Conservation (phyloP, 2,797 vertebrate species). For the Lagodon rhomboides region DNA sequence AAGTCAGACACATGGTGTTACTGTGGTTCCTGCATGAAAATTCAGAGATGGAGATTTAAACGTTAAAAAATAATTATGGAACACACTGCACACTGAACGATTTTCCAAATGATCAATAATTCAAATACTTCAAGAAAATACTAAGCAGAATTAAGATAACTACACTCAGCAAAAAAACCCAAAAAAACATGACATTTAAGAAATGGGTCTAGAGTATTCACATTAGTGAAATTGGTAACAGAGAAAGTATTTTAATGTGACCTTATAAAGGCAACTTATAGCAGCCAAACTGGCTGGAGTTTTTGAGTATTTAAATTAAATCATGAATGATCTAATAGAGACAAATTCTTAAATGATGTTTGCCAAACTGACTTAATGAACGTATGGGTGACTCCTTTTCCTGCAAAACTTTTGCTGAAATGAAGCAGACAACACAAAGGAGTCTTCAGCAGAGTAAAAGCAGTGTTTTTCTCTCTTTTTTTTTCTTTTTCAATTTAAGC, state of each 20-base stretch:
- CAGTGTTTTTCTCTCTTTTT: constrained; percentile 40
- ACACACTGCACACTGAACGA: not conserved
- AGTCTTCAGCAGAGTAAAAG: constrained; percentile 39
- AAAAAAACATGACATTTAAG: not conserved
- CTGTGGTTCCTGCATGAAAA: not conserved
- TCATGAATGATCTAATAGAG: constrained; percentile 45
- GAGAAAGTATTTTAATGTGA: constrained; percentile 41
- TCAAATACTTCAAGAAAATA: not conserved
- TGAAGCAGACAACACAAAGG: constrained; percentile 47
- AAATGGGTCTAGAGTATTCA: constrained; percentile 2
- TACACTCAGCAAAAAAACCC: not conserved
- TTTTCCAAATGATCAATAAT: not conserved
- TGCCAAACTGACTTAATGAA: constrained; percentile 43
- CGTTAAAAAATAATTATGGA: not conserved
- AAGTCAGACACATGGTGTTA: not conserved
- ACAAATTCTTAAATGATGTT: constrained; percentile 30
- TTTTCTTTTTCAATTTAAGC: constrained; percentile 55
- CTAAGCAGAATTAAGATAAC: not conserved
- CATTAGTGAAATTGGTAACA: constrained; percentile 15
- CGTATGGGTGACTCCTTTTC: constrained; percentile 20
- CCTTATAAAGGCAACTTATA: constrained; percentile 35
- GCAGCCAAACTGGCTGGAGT: constrained; percentile 32
- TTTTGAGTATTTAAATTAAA: constrained; percentile 42
- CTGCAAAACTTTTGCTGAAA: constrained; percentile 39
- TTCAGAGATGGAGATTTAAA: not conserved